Conservation (phyloP, 2,797 vertebrate genomes). For the Pangasius mekongensis region DNA sequence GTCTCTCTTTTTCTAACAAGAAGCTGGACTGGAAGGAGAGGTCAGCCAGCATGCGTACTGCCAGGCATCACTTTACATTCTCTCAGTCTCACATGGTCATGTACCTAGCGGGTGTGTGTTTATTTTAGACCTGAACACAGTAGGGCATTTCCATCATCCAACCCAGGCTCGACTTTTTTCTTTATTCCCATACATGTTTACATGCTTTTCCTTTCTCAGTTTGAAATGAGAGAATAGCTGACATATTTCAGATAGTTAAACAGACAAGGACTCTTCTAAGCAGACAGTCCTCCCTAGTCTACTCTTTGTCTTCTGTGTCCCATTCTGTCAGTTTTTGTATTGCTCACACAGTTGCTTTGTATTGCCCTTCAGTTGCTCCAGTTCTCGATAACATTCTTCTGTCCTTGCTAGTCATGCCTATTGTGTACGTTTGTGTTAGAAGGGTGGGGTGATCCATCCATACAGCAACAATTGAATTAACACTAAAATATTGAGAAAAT, state of each 20-base stretch:
- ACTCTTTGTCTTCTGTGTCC: not conserved
- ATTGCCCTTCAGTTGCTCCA: not conserved
- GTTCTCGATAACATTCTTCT: not conserved
- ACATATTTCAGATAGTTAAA: not conserved
- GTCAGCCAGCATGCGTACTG: slow-evolving; percentile 10
- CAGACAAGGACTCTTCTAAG: not conserved
- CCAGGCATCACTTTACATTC: slow-evolving; percentile 37
- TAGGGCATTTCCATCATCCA: slow-evolving; percentile 55
- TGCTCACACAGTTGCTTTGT: too few species aligned
- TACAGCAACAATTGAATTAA: slow-evolving; percentile 26
- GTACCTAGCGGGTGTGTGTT: not conserved
- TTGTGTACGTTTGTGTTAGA: not conserved
- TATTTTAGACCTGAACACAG: slow-evolving; percentile 49
- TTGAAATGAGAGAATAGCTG: not conserved
- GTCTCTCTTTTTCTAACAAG: slow-evolving; percentile 52
- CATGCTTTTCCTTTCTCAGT: not conserved
- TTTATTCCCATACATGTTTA: not conserved
- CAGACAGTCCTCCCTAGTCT: not conserved
- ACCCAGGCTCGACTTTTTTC: not conserved
- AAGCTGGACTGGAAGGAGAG: slow-evolving; percentile 33
- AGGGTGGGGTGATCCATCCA: slow-evolving; percentile 6
- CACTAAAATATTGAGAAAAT: slow-evolving; percentile 24
- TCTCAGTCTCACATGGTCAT: slow-evolving; percentile 49
- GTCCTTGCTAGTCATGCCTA: not conserved
- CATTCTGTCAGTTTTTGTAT: not conserved